phyloP scores from a whole-genome alignment of 2,797 vertebrate species.

The Botia kubotai region DNA sequence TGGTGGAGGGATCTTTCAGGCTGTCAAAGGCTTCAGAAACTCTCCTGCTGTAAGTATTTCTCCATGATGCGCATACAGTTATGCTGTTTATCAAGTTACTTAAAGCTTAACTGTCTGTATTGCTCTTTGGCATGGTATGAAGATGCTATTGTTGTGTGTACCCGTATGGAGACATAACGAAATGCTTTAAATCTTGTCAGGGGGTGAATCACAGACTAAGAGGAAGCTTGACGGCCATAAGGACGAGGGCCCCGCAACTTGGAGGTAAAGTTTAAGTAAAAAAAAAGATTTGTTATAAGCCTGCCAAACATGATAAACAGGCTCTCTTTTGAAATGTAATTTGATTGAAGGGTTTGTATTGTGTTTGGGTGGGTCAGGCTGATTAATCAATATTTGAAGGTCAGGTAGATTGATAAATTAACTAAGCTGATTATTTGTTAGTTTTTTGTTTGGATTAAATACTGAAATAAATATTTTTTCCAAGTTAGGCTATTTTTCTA shows the following conservation, averaged over 20 bases:
- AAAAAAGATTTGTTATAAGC: not conserved
- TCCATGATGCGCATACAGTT: not conserved
- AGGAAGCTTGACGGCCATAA: conserved; percentile 92
- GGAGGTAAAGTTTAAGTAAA: conserved; percentile 82
- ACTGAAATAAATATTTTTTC: no score
- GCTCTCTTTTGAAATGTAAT: no score
- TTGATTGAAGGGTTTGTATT: no score
- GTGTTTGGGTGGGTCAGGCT: no score
- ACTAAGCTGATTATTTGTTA: no score
- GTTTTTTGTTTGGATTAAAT: no score
- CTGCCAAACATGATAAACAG: not conserved
- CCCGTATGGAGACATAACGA: not conserved
- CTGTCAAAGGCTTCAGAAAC: conserved; percentile 95
- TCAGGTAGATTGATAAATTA: no score
- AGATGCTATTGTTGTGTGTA: not conserved
- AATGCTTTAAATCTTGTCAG: conserved; percentile 68
- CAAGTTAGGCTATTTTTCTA: no score
- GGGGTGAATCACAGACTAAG: conserved; percentile 91
- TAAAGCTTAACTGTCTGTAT: not conserved
- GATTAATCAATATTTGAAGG: no score
- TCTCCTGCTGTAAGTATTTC: conserved; percentile 88
- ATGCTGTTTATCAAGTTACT: not conserved
- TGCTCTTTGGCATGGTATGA: not conserved
- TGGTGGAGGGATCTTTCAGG: conserved; percentile 95
- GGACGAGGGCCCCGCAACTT: conserved; percentile 90